Conservation (phyloP, 2,113 vertebrate species). For the Arenaria interpres region DNA sequence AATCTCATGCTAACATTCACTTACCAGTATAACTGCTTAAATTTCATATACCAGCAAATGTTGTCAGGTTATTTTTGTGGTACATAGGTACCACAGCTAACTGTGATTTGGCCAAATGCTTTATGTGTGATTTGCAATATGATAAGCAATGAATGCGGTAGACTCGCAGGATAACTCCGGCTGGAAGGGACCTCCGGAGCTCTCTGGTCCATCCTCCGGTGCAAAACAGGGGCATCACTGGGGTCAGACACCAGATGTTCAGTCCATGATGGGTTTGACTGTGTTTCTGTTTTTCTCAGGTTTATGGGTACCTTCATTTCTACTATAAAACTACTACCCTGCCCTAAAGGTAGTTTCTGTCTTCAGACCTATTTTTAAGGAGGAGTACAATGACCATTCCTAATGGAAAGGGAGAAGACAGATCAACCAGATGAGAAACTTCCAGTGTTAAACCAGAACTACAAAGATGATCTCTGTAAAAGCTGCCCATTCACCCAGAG, state of each 20-base stretch:
- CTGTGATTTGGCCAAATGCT: background rate
- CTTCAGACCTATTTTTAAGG: background rate
- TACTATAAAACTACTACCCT: background rate
- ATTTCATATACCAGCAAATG: background rate
- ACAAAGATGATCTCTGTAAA: background rate
- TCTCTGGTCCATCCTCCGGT: background rate
- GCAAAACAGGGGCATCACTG: background rate
- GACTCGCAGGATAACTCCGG: background rate
- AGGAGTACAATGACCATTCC: background rate
- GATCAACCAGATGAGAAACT: background rate
- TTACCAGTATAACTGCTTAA: background rate
- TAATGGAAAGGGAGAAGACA: background rate
- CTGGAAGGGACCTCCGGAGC: background rate
- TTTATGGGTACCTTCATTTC: background rate
- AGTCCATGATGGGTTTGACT: background rate
- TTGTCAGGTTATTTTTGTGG: background rate
- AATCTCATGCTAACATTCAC: background rate
- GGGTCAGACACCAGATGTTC: background rate
- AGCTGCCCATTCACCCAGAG: background rate
- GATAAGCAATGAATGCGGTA: background rate
- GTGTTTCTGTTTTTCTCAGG: background rate
- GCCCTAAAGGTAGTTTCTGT: background rate
- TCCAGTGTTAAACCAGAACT: background rate
- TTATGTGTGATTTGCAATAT: no score
- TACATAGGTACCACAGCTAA: background rate